Conservation (phyloP, 2,113 vertebrate genomes). For the Microcebus lehilahytsara region DNA sequence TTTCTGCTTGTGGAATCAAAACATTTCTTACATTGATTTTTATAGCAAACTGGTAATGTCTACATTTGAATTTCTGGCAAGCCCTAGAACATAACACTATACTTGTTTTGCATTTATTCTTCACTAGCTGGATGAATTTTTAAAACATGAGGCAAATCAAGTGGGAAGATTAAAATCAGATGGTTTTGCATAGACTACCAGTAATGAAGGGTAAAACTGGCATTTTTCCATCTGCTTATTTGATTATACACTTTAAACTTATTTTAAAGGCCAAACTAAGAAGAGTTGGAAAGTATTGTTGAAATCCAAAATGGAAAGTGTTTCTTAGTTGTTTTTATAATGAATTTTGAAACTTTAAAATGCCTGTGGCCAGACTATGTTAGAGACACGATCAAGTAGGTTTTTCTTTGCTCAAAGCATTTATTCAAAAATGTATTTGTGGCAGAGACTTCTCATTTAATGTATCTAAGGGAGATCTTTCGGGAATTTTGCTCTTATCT, state of each 20-base stretch:
- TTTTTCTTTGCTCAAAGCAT: background rate
- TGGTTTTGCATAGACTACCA: conserved; percentile 41
- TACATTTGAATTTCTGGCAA: conserved; percentile 59
- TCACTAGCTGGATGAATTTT: conserved; percentile 29
- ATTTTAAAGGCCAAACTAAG: conserved; percentile 31
- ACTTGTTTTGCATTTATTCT: conserved; percentile 46
- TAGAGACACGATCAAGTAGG: background rate
- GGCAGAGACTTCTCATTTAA: background rate
- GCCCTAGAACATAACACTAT: background rate
- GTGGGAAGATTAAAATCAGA: conserved; percentile 63
- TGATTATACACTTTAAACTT: conserved; percentile 41
- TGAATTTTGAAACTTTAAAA: conserved; percentile 49
- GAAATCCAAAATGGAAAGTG: conserved; percentile 3
- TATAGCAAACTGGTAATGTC: conserved; percentile 6
- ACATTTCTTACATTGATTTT: conserved; percentile 40
- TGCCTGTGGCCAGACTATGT: background rate
- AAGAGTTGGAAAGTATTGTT: background rate
- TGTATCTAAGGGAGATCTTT: background rate
- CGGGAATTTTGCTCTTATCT: background rate
- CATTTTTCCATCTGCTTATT: conserved; percentile 54
- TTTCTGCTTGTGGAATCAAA: conserved; percentile 7
- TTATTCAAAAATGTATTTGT: conserved; percentile 20
- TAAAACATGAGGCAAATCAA: conserved; percentile 65
- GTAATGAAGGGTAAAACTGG: conserved; percentile 35
- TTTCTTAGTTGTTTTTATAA: conserved; percentile 29